Evolutionary conservation across 92 coral and sea anemone species (phyloP).

Genomic region (Porites rus): DNA sequence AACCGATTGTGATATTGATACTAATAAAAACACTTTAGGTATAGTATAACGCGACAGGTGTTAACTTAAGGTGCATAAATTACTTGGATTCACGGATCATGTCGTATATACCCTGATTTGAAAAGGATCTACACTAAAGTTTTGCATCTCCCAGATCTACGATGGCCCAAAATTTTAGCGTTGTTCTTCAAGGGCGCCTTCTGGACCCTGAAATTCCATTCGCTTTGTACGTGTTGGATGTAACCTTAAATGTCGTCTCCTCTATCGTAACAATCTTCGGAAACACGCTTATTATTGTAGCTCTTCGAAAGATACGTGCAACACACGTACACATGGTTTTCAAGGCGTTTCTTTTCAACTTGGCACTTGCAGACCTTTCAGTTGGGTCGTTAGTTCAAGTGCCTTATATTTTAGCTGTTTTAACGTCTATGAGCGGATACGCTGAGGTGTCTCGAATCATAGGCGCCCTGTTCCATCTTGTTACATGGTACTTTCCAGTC

Average conservation of each 20-base stretch:
- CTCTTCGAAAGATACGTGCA: constrained; percentile 3
- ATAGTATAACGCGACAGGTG: too few species aligned
- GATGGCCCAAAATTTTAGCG: constrained; percentile 12
- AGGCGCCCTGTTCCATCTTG: constrained; percentile 11
- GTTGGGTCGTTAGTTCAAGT: constrained; percentile 14
- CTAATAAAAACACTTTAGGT: too few species aligned
- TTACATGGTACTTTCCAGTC: constrained; percentile 6
- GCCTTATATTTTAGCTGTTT: constrained; percentile 10
- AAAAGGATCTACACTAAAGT: too few species aligned
- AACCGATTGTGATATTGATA: too few species aligned
- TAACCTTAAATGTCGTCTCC: constrained; percentile 4
- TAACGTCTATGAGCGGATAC: constrained; percentile 1
- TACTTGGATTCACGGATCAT: too few species aligned
- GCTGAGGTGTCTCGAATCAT: background rate
- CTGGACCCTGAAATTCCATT: constrained; percentile 20
- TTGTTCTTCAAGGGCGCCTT: background rate
- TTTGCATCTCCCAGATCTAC: background rate
- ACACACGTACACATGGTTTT: constrained; percentile 14
- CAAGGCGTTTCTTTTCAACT: constrained; percentile 18
- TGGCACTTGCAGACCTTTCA: background rate
- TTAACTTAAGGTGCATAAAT: too few species aligned
- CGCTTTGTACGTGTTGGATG: constrained; percentile 12
- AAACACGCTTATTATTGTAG: constrained; percentile 2
- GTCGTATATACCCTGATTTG: too few species aligned
- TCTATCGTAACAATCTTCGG: constrained; percentile 15